Percentiles rank a stretch among this genome's conserved stretches.
phyloP scores from a whole-genome alignment of 2,113 vertebrate species.

The Rhipidura dahli region DNA sequence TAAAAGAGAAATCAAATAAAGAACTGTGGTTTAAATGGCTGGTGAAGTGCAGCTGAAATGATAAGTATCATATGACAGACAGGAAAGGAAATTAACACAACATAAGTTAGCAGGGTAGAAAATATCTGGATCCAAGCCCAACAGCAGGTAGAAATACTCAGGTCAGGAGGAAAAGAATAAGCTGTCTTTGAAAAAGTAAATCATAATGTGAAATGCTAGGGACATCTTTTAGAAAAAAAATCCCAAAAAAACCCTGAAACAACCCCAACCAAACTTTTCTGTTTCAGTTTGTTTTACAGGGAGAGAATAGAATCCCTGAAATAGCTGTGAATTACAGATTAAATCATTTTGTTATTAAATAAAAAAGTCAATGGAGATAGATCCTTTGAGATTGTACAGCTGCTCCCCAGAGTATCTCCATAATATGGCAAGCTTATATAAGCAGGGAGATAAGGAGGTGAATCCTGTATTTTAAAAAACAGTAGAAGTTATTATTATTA shows the following conservation, averaged over 20 bases:
- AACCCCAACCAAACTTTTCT: neutral
- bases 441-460: neutral
- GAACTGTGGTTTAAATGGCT: conserved; percentile 52
- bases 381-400: neutral
- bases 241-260: too few species aligned
- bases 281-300: neutral
- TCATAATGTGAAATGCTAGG: neutral
- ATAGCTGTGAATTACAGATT: conserved; percentile 10
- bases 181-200: neutral
- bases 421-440: neutral
- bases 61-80: neutral
- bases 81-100: conserved; percentile 48
- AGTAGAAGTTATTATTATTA: neutral
- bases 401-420: neutral
- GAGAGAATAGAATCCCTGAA: neutral
- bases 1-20: conserved; percentile 65
- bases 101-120: neutral
- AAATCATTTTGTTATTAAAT: conserved; percentile 16
- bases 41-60: conserved; percentile 12
- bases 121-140: neutral
- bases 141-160: neutral
- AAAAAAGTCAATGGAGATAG: neutral
- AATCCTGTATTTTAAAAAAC: neutral
- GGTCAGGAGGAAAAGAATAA: neutral
- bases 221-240: neutral